Conservation (phyloP, 2,797 vertebrate genomes). For the Oceanodroma leucorhoa region DNA sequence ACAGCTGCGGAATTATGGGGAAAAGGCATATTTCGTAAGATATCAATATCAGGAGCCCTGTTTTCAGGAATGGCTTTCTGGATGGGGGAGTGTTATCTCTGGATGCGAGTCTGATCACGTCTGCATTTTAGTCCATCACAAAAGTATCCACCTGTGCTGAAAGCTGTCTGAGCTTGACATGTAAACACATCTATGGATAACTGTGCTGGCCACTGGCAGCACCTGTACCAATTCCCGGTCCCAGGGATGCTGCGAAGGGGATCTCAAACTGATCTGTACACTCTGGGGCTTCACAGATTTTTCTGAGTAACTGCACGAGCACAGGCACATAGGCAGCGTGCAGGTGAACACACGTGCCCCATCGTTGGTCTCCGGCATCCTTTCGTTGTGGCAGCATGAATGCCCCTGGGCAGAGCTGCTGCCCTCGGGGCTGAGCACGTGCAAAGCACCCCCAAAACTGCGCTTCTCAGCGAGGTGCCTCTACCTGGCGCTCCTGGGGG, state of each 20-base stretch:
- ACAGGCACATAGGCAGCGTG: background rate
- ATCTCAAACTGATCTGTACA: background rate
- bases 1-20: background rate
- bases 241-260: background rate
- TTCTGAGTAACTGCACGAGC: background rate
- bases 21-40: background rate
- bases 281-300: background rate
- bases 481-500: background rate
- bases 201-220: background rate
- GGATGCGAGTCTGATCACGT: background rate
- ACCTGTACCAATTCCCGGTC: background rate
- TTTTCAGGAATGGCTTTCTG: background rate
- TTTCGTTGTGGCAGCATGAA: background rate
- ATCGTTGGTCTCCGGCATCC: background rate
- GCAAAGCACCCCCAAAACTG: background rate
- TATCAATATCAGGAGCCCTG: background rate
- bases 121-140: background rate
- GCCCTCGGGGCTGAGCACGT: background rate
- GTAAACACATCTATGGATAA: background rate
- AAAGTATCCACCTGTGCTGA: background rate
- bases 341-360: fast-evolving
- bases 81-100: background rate
- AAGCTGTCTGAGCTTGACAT: background rate
- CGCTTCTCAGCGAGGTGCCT: background rate
- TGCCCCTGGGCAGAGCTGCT: background rate